Percentiles rank a stretch among this genome's conserved stretches.
These are phyloP conservation scores for Arctocebus calabarensis DNA, from an alignment of 2,797 vertebrate genomes.

Conservation along the genomic window DNA sequence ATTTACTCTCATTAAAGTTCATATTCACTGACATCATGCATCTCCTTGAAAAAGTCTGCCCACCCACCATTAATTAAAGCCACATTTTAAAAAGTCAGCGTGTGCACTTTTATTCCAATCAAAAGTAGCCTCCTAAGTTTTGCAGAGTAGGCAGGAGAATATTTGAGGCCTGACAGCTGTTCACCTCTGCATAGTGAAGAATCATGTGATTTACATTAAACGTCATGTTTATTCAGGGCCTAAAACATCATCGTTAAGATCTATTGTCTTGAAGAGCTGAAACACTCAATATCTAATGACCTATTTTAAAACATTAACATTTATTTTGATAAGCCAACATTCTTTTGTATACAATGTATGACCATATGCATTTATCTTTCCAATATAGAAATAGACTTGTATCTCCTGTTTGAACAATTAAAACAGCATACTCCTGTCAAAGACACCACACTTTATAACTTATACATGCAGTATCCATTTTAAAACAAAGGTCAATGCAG, in stretches of 20 bases:
- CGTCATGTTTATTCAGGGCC: conserved; percentile 65
- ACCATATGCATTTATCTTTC: conserved; percentile 46
- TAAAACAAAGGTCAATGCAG: conserved; percentile 25
- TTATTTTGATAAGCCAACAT: conserved; percentile 66
- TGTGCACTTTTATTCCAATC: conserved; percentile 81
- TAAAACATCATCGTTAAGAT: conserved; percentile 58
- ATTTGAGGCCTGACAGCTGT: conserved; percentile 71
- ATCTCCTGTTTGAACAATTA: conserved; percentile 62
- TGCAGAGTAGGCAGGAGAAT: conserved; percentile 76
- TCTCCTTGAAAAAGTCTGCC: conserved; percentile 82
- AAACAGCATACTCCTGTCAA: conserved; percentile 59
- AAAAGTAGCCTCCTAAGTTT: conserved; percentile 75
- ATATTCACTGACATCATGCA: conserved; percentile 84
- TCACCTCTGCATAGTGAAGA: conserved; percentile 22
- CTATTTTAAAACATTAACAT: conserved; percentile 63
- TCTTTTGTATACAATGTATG: conserved; percentile 47
- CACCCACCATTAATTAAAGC: conserved; percentile 85
- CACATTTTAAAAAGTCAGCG: conserved; percentile 81
- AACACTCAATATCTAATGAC: conserved; percentile 51
- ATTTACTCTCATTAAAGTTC: conserved; percentile 84
- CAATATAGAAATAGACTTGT: conserved; percentile 29
- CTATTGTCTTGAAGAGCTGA: conserved; percentile 68
- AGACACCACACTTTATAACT: conserved; percentile 57
- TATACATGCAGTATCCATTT: conserved; percentile 40
- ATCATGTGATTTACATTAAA: conserved; percentile 64